These are phyloP conservation scores for Carollia perspicillata DNA, from an alignment of 2,113 vertebrate genomes.

Conservation along the genomic window DNA sequence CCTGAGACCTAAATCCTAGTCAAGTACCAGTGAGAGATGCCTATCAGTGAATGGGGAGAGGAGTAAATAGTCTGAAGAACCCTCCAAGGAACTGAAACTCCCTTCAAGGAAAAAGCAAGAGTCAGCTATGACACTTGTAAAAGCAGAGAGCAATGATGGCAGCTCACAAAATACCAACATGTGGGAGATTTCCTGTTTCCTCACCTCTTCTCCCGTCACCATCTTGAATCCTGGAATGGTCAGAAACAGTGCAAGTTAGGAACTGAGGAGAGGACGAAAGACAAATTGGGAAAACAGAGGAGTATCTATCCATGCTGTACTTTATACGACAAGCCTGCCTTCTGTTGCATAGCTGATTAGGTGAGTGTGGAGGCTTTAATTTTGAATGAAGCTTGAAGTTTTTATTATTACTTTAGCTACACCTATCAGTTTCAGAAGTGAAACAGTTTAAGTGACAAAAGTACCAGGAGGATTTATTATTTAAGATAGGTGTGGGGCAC, in stretches of 20 bases:
- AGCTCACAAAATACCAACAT: not conserved
- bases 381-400: not conserved
- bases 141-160: not conserved
- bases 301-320: not conserved
- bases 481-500: not conserved
- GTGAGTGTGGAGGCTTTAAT: not conserved
- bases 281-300: not conserved
- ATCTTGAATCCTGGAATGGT: not conserved
- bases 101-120: not conserved
- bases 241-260: not conserved
- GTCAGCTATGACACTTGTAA: not conserved
- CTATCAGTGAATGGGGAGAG: not conserved
- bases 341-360: not conserved
- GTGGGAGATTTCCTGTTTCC: not conserved
- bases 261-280: not conserved
- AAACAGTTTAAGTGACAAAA: constrained; percentile 9
- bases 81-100: not conserved
- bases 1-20: not conserved
- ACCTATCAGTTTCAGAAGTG: not conserved
- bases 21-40: not conserved
- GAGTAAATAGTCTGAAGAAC: not conserved
- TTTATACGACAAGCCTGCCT: not conserved
- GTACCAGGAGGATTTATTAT: not conserved
- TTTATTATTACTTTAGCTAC: not conserved
- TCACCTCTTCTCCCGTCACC: not conserved